These are phyloP conservation scores for Podabrus alpinus DNA, from an alignment of 2,888 invertebrate genomes.

Conservation along the genomic window DNA sequence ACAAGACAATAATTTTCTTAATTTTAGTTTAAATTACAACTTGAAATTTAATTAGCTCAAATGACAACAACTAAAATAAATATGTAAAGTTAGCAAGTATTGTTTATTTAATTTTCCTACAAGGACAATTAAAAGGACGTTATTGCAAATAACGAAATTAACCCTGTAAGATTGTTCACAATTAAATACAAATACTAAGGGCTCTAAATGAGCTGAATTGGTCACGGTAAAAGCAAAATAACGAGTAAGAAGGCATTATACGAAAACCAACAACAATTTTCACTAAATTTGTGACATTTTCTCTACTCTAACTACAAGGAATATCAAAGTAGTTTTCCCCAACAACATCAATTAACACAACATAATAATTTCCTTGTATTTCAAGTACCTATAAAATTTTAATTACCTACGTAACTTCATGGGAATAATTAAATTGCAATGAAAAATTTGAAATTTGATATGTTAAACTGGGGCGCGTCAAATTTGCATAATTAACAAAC, in stretches of 20 bases:
- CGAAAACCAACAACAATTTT: conserved; percentile 16
- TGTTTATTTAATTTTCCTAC: conserved; percentile 10
- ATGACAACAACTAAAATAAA: background rate
- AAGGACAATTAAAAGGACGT: conserved; percentile 14
- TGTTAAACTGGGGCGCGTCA: background rate
- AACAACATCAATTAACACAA: background rate
- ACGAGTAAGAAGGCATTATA: conserved; percentile 17
- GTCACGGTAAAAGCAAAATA: conserved; percentile 21
- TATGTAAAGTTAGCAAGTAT: background rate
- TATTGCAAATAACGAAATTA: conserved; percentile 16
- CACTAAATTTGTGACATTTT: conserved; percentile 20
- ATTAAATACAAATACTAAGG: conserved; percentile 22
- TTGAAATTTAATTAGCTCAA: background rate
- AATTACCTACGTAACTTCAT: background rate
- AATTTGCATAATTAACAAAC: background rate
- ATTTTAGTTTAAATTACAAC: background rate
- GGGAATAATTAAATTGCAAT: background rate
- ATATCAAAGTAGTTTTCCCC: background rate
- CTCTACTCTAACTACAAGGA: conserved; percentile 6
- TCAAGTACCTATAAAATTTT: background rate
- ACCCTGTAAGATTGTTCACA: conserved; percentile 21
- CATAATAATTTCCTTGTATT: background rate
- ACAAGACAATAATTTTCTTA: background rate
- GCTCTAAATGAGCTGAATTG: conserved; percentile 22
- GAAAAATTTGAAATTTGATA: background rate